phyloP scores from a whole-genome alignment of 2,113 vertebrate genomes.

The Ondatra zibethicus region DNA sequence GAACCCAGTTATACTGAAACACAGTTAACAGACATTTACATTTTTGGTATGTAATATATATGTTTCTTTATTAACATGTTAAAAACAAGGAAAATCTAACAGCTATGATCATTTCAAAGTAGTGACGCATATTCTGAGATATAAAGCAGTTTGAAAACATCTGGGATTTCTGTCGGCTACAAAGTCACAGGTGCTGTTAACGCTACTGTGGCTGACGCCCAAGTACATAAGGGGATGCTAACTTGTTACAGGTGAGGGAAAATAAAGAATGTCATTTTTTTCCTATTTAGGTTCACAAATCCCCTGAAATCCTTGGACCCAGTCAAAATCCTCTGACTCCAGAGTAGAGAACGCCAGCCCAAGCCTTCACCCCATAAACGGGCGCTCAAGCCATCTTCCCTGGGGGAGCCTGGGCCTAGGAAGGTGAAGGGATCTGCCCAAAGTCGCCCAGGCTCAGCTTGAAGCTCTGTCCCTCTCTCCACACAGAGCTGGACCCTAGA shows the following conservation, averaged over 20 bases:
- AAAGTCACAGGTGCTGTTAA: constrained; percentile 47
- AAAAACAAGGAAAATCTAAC: constrained; percentile 59
- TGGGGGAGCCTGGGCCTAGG: neutral
- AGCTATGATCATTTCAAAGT: constrained; percentile 41
- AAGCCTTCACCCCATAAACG: neutral
- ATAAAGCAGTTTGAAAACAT: constrained; percentile 50
- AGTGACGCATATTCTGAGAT: neutral
- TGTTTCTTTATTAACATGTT: constrained; percentile 69
- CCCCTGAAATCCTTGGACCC: constrained; percentile 29
- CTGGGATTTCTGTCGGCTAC: constrained; percentile 43
- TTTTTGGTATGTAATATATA: constrained; percentile 63
- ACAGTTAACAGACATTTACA: constrained; percentile 65
- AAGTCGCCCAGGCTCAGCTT: neutral
- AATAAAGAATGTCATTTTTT: neutral
- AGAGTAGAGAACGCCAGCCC: neutral
- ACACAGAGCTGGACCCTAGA: neutral
- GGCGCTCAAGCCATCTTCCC: too few relatives aligned
- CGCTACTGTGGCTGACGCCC: constrained; percentile 7
- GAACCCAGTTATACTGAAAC: constrained; percentile 56
- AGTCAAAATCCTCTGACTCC: neutral
- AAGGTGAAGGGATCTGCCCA: neutral
- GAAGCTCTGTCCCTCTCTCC: neutral
- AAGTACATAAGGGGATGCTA: neutral
- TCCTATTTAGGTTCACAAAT: constrained; percentile 34
- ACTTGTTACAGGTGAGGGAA: constrained; percentile 49